These are phyloP conservation scores for Centroberyx gerrardi DNA, from an alignment of 2,797 vertebrate genomes.

Conservation along the genomic window DNA sequence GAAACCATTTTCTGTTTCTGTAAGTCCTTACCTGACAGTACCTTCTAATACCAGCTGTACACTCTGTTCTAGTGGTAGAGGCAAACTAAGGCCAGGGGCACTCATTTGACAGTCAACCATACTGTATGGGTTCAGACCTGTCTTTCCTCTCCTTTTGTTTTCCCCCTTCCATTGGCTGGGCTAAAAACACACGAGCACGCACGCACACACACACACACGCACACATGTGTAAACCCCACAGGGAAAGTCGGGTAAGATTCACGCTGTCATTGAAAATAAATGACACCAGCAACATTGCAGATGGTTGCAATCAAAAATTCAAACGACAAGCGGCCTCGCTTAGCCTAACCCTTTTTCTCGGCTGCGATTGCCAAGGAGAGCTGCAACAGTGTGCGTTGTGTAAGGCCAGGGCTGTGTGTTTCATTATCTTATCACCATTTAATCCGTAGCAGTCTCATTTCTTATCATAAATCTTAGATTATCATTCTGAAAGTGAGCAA, in stretches of 20 bases:
- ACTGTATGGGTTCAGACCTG: conserved; percentile 77
- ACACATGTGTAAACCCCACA: conserved; percentile 56
- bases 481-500: conserved; percentile 65
- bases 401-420: conserved; percentile 73
- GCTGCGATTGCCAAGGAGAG: conserved; percentile 68
- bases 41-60: conserved; percentile 61
- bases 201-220: conserved; percentile 48
- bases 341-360: conserved; percentile 69
- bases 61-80: conserved; percentile 48
- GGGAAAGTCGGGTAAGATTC: conserved; percentile 75
- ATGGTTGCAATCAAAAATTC: conserved; percentile 86
- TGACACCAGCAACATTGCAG: conserved; percentile 80
- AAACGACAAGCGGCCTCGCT: conserved; percentile 80
- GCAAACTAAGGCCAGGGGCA: conserved; percentile 68
- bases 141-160: conserved; percentile 72
- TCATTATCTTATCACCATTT: conserved; percentile 83
- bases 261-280: conserved; percentile 81
- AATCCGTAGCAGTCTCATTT: conserved; percentile 76
- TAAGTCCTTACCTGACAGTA: conserved; percentile 59
- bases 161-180: conserved; percentile 53
- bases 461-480: conserved; percentile 82
- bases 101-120: conserved; percentile 60
- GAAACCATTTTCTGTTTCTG: conserved; percentile 43
- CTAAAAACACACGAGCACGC: conserved; percentile 41
- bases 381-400: conserved; percentile 76